A percentile compares a stretch with the other conserved stretches of the same genome.
These are phyloP conservation scores for Microcebus ravelobensis DNA, from an alignment of 2,113 vertebrate genomes.

Conservation along the genomic window DNA sequence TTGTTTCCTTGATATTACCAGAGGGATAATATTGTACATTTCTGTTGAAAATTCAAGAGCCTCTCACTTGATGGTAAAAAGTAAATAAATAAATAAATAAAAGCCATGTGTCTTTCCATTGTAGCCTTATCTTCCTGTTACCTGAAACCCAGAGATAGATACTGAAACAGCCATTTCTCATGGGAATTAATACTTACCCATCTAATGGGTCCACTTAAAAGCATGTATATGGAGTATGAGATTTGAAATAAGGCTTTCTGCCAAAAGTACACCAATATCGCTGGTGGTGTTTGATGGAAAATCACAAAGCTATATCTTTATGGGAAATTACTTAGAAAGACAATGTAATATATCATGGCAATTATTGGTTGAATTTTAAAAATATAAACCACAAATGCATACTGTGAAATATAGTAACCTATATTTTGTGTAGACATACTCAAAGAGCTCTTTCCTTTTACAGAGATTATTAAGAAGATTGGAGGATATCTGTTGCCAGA, in stretches of 20 bases:
- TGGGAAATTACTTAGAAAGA: conserved; percentile 52
- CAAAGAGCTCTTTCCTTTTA: conserved; percentile 50
- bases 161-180: conserved; percentile 1
- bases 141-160: not conserved
- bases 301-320: not conserved
- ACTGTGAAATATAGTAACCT: conserved; percentile 26
- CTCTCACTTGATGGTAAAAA: not conserved
- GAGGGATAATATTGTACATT: not conserved
- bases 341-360: conserved; percentile 45
- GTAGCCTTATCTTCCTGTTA: conserved; percentile 34
- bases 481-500: not conserved
- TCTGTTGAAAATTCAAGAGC: conserved; percentile 16
- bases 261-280: not conserved
- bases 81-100: not conserved
- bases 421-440: conserved; percentile 53
- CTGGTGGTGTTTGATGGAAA: not conserved
- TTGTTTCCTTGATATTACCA: conserved; percentile 45
- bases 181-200: not conserved
- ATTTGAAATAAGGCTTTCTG: not conserved
- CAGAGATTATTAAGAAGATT: conserved; percentile 18
- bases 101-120: not conserved
- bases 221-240: conserved; percentile 1
- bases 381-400: conserved; percentile 50
- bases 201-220: conserved; percentile 35
- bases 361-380: conserved; percentile 34